These are phyloP conservation scores for Coenobita brevimanus DNA, from an alignment of 1,140 invertebrate species.

Conservation along the genomic window DNA sequence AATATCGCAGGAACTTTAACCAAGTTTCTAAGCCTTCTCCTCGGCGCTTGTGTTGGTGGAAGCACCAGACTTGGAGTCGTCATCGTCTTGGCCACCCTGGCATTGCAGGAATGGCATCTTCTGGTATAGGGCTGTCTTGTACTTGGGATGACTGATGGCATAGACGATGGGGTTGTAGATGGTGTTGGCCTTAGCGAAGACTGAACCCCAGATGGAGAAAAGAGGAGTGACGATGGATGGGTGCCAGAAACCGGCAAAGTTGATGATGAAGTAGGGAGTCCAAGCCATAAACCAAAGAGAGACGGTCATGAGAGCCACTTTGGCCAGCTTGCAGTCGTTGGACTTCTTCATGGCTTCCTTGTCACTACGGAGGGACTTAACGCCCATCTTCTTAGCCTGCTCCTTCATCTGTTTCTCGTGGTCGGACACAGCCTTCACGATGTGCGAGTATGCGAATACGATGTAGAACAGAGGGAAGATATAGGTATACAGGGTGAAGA, in stretches of 20 bases:
- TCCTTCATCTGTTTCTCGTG: constrained; percentile 75
- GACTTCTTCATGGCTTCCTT: neutral
- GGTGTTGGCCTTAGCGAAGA: constrained; percentile 26
- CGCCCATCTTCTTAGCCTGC: constrained; percentile 68
- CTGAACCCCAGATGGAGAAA: constrained; percentile 16
- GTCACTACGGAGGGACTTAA: constrained; percentile 12
- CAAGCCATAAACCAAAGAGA: constrained; percentile 9
- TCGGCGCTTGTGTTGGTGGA: neutral
- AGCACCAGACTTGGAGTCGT: neutral
- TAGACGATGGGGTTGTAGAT: constrained; percentile 20
- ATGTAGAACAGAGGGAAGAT: constrained; percentile 66
- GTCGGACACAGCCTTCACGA: constrained; percentile 73
- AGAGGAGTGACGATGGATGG: neutral
- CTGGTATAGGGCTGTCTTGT: neutral
- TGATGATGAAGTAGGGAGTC: constrained; percentile 18
- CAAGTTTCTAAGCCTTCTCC: neutral
- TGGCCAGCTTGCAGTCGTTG: neutral
- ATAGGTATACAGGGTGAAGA: constrained; percentile 42
- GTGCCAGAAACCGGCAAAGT: neutral
- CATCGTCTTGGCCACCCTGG: neutral
- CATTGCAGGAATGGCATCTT: constrained; percentile 1
- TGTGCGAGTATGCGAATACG: constrained; percentile 74
- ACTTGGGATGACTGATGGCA: neutral
- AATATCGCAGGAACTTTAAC: neutral
- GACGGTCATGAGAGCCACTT: constrained; percentile 3